phyloP scores from a whole-genome alignment of 2,888 invertebrate species.

The Drosophila diplacantha region DNA sequence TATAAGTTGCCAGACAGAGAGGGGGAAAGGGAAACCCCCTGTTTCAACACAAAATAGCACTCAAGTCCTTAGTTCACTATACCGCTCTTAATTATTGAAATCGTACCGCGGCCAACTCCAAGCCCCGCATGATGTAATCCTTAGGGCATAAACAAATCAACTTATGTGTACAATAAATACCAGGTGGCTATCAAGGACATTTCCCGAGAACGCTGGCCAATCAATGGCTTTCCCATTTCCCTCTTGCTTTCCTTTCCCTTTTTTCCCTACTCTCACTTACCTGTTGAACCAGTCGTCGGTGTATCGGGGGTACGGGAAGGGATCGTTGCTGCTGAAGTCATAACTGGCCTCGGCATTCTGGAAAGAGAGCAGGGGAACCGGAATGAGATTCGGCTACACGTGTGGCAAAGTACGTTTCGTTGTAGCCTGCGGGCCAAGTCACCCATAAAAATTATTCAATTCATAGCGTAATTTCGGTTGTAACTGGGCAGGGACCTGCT shows the following conservation, averaged over 20 bases:
- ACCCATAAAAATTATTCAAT: slow-evolving; percentile 20
- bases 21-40: not conserved
- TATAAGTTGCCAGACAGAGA: slow-evolving; percentile 12
- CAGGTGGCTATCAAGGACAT: slow-evolving; percentile 10
- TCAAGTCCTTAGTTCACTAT: slow-evolving; percentile 3
- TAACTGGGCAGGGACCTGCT: slow-evolving; percentile 4
- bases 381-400: not conserved
- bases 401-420: slow-evolving; percentile 19
- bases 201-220: slow-evolving; percentile 3
- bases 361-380: slow-evolving; percentile 62
- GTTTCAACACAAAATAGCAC: slow-evolving; percentile 1
- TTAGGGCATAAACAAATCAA: slow-evolving; percentile 16
- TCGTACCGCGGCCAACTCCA: not conserved
- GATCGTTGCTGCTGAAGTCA: slow-evolving; percentile 99
- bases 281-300: slow-evolving; percentile 99
- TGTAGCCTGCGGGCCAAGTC: slow-evolving; percentile 13
- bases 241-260: not conserved
- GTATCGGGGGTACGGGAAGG: slow-evolving; percentile 98
- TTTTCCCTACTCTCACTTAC: slow-evolving; percentile 79
- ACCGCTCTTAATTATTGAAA: slow-evolving; percentile 16
- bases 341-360: slow-evolving; percentile 99
- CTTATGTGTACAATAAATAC: slow-evolving; percentile 7
- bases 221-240: slow-evolving; percentile 11
- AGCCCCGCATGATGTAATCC: slow-evolving; percentile 1
- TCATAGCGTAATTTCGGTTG: slow-evolving; percentile 5